Evolutionary conservation across 2,113 vertebrate species (phyloP).

Genomic region (Globicephala melas): DNA sequence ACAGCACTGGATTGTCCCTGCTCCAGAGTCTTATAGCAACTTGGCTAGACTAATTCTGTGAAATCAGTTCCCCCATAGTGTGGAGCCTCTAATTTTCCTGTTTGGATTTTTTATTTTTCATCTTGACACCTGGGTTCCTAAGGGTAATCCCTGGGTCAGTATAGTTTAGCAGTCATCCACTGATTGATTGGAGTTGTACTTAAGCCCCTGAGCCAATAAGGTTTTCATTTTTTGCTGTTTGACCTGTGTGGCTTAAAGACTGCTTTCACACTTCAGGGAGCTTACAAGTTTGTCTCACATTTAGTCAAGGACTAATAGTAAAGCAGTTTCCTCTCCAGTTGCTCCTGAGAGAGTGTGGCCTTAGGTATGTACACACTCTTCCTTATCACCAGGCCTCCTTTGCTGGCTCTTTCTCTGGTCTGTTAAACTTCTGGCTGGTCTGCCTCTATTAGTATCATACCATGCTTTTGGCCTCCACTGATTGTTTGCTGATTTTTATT

Average conservation of each 20-base stretch:
- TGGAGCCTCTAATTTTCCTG: background rate
- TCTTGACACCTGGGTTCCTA: background rate
- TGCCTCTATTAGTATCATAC: background rate
- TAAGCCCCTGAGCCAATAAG: background rate
- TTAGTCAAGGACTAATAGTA: constrained; percentile 1
- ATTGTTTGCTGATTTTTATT: background rate
- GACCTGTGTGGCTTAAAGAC: background rate
- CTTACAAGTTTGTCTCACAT: background rate
- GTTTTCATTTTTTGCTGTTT: background rate
- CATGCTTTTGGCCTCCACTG: background rate
- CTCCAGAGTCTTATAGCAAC: background rate
- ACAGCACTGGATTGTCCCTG: background rate
- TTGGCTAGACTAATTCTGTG: background rate
- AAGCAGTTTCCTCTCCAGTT: background rate
- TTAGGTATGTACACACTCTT: background rate
- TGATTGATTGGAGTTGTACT: background rate
- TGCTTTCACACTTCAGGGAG: constrained; percentile 2
- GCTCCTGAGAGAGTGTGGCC: background rate
- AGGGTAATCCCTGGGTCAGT: background rate
- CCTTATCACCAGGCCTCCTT: background rate
- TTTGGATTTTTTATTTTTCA: background rate
- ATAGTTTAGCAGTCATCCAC: background rate
- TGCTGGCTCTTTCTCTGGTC: background rate
- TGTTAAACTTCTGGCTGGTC: background rate
- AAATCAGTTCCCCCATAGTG: background rate